Conservation (phyloP, 1,140 invertebrate genomes). For the Drosophila neocordata region DNA sequence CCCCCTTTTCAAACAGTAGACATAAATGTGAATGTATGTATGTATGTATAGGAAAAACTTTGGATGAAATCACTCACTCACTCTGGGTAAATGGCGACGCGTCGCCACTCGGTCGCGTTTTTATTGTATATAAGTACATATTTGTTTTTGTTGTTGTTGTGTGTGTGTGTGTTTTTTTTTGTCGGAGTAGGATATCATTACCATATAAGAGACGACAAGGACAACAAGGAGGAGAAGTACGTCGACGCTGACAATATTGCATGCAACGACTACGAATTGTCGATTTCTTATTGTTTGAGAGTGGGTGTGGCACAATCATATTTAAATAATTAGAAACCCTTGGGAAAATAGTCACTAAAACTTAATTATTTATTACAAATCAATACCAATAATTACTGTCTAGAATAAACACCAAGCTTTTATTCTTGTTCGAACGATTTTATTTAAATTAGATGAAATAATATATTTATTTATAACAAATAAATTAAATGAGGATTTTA, state of each 20-base stretch:
- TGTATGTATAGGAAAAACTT: constrained; percentile 20
- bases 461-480: too few relatives aligned
- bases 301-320: background rate
- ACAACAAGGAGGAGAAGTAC: constrained; percentile 10
- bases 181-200: constrained; percentile 73
- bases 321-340: background rate
- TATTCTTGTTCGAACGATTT: too few relatives aligned
- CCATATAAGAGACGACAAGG: constrained; percentile 47
- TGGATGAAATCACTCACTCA: constrained; percentile 65
- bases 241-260: constrained; percentile 59
- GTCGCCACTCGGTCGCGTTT: constrained; percentile 69
- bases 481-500: too few relatives aligned
- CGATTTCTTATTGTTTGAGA: constrained; percentile 40
- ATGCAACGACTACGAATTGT: constrained; percentile 44
- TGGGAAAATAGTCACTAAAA: background rate
- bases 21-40: background rate
- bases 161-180: constrained; percentile 24
- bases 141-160: constrained; percentile 34
- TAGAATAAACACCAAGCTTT: too few relatives aligned
- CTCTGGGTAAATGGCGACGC: constrained; percentile 34
- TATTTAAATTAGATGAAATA: too few relatives aligned
- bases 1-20: constrained; percentile 1
- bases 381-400: too few relatives aligned
- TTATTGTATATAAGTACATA: constrained; percentile 26
- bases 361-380: background rate